Base-by-base conservation (phyloP, 2,113 vertebrate genomes). In the Alaudala cheleensis region DNA sequence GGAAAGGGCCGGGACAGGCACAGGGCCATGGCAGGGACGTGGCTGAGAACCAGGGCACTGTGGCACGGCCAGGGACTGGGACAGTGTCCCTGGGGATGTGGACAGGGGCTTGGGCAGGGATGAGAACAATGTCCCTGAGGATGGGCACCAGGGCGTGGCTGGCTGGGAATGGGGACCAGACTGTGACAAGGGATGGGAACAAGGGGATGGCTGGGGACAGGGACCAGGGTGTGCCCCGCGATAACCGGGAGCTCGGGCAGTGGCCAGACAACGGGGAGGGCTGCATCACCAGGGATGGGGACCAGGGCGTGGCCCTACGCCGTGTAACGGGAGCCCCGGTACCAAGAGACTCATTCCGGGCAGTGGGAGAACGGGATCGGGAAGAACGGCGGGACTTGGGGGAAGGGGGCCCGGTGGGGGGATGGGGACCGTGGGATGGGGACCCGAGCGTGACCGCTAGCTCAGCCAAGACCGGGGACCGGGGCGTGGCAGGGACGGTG, bases 1-100 rank as follows among this genome's bases (percentile, higher is more conserved):
- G 81, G 77, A 61, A 78, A 72, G 62, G 78, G 72, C 92, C 39
- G 72, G 51, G 78, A 87, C n/a, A 71, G 92, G 94, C 94, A 90
- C 94, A n/a, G 72, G 82, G 92, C 64, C 86, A 84, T 2, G 58
- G 74, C 64, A 58, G 78, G 67, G n/a, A 18, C 6, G 9, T n/a
- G 81, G 45, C 65, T 12, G 31, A 25, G 51, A 76, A 74, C 26
- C 77, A 45, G 67, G 62, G 91, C 72, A 50, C 86, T 20, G 60
- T 44, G 77, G n/a, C 34, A 25, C 5, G 25, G 85, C 70, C 25
- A 33, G 65, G 64, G 24, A n/a, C 12, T 16, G 60, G 23, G 33
- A 72, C 51, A n/a, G 14, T 2, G 44, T 13, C 50, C 42, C 44
- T 12, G 57, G 9, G 29, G 29, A 42, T 25, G 31, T 58, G 49